Evolutionary conservation across 2,888 invertebrate species (phyloP).

Genomic region (Macrophya annulata): DNA sequence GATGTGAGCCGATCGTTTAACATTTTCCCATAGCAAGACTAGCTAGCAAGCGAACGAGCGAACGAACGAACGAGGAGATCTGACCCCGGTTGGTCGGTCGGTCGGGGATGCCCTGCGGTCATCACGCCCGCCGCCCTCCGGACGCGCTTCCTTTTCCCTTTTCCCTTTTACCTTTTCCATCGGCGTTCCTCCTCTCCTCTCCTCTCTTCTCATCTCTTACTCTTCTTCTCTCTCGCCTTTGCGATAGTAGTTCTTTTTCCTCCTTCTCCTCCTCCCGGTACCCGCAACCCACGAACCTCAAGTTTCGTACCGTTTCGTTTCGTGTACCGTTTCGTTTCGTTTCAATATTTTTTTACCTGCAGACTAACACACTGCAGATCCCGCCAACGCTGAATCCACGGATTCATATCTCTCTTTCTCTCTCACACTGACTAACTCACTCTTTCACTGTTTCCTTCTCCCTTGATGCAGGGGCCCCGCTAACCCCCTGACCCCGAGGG

Average conservation of each 20-base stretch:
- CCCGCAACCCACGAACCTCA: slow-evolving; percentile 47
- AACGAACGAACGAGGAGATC: slow-evolving; percentile 69
- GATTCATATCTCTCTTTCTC: neutral
- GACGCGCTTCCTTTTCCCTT: slow-evolving; percentile 68
- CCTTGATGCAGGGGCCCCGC: slow-evolving; percentile 57
- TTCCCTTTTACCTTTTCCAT: slow-evolving; percentile 57
- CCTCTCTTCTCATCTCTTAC: slow-evolving; percentile 40
- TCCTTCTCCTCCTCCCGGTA: neutral
- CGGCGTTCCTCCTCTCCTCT: slow-evolving; percentile 57
- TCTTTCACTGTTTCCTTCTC: slow-evolving; percentile 58
- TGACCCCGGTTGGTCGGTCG: slow-evolving; percentile 77
- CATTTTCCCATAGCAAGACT: slow-evolving; percentile 77
- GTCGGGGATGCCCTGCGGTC: slow-evolving; percentile 75
- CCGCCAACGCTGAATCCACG: slow-evolving; percentile 21
- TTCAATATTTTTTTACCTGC: slow-evolving; percentile 28
- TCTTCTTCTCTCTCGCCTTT: slow-evolving; percentile 60
- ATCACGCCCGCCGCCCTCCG: slow-evolving; percentile 77
- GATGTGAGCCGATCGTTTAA: slow-evolving; percentile 80
- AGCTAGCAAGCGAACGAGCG: slow-evolving; percentile 15
- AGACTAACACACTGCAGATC: neutral
- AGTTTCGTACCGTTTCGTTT: slow-evolving; percentile 58
- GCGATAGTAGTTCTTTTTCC: slow-evolving; percentile 11
- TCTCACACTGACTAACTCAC: neutral
- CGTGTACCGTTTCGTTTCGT: slow-evolving; percentile 26
- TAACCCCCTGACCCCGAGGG: slow-evolving; percentile 62